Evolutionary conservation across 2,888 invertebrate species (phyloP).

Genomic region (Phorcus lineatus): DNA sequence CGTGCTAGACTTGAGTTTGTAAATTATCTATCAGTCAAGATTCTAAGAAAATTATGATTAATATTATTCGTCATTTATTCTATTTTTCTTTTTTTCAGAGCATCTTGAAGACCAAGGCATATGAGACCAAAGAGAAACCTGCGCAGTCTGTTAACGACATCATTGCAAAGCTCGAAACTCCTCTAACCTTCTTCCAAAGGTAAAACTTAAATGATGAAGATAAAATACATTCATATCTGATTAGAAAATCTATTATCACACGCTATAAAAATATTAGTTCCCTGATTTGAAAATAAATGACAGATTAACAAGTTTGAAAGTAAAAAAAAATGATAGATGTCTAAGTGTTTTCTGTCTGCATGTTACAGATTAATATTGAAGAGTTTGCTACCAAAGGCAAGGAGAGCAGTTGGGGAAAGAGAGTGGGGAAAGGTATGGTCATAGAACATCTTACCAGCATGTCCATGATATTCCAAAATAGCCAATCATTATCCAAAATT

Average conservation of each 20-base stretch:
- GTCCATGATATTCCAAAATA: too few species aligned
- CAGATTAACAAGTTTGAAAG: too few species aligned
- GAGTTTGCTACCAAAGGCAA: constrained; percentile 80
- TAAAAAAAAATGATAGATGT: too few species aligned
- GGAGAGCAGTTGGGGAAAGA: constrained; percentile 80
- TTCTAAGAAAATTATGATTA: too few species aligned
- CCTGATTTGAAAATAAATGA: too few species aligned
- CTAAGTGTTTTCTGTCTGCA: too few species aligned
- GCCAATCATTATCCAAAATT: too few species aligned
- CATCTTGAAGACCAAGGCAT: constrained; percentile 50
- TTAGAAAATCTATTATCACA: too few species aligned
- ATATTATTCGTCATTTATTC: too few species aligned
- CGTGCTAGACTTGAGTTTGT: too few species aligned
- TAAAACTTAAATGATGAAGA: constrained; percentile 16
- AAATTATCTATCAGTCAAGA: too few species aligned
- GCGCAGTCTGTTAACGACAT: constrained; percentile 47
- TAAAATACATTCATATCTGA: not conserved
- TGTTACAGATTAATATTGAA: constrained; percentile 79
- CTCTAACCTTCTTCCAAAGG: constrained; percentile 48
- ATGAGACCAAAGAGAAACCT: constrained; percentile 33
- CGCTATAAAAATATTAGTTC: too few species aligned
- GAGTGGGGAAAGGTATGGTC: constrained; percentile 81
- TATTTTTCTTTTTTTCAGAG: constrained; percentile 38
- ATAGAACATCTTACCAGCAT: not conserved
- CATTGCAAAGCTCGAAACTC: constrained; percentile 56